phyloP scores from a whole-genome alignment of 2,888 invertebrate species.

The Coleophora flavipennella region DNA sequence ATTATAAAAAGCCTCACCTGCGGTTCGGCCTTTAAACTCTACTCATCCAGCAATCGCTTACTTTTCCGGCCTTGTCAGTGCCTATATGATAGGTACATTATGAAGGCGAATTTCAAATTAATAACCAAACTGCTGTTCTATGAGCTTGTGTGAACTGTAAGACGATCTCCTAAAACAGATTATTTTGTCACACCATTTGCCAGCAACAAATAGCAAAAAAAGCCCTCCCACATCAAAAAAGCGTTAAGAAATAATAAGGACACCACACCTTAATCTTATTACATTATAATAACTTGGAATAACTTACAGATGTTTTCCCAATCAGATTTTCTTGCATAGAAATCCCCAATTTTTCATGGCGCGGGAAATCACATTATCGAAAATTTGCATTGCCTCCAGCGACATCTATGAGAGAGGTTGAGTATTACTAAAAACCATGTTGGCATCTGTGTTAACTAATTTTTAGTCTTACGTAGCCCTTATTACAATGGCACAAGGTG shows the following conservation, averaged over 20 bases:
- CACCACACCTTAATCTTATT: conserved; percentile 60
- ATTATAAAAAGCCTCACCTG: no score
- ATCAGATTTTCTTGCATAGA: conserved; percentile 44
- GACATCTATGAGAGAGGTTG: conserved; percentile 54
- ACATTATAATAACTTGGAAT: conserved; percentile 60
- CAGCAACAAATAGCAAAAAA: conserved; percentile 24
- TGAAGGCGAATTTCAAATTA: no score
- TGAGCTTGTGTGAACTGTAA: no score
- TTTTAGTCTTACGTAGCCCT: neutral
- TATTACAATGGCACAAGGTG: conserved; percentile 19
- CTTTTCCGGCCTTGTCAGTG: no score
- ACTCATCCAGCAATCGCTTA: no score
- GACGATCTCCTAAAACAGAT: neutral
- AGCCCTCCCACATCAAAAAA: conserved; percentile 46
- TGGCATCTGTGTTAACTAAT: conserved; percentile 8
- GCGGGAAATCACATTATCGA: conserved; percentile 58
- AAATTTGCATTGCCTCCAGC: conserved; percentile 65
- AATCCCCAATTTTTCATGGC: conserved; percentile 64
- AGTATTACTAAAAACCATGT: conserved; percentile 30
- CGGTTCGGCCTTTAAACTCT: no score
- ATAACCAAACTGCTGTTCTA: no score
- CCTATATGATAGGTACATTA: no score
- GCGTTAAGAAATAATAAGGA: conserved; percentile 63
- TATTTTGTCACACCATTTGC: conserved; percentile 34
- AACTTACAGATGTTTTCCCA: conserved; percentile 66